phyloP scores from a whole-genome alignment of 2,797 vertebrate species.

The Cirrhinus mrigala region DNA sequence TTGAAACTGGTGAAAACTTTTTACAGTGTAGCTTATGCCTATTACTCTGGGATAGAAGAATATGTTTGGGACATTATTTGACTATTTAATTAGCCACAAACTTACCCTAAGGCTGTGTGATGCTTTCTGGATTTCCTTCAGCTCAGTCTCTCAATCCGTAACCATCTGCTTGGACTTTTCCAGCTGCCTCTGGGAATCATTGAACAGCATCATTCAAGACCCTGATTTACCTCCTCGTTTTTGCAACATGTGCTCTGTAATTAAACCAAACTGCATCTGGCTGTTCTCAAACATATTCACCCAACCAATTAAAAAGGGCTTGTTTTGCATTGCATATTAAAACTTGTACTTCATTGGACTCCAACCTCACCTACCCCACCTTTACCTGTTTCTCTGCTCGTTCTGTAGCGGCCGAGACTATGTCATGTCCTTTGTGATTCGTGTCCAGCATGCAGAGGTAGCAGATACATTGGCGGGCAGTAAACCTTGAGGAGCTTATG shows the following conservation, averaged over 20 bases:
- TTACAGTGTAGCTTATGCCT: background rate
- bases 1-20: no score
- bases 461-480: slow-evolving; percentile 45
- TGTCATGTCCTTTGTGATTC: slow-evolving; percentile 41
- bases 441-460: slow-evolving; percentile 47
- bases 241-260: background rate
- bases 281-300: background rate
- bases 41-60: background rate
- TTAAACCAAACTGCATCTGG: background rate
- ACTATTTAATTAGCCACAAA: background rate
- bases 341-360: background rate
- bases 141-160: slow-evolving; percentile 19
- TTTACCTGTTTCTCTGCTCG: slow-evolving; percentile 36
- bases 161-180: slow-evolving; percentile 16
- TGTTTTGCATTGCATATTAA: background rate
- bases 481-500: slow-evolving; percentile 42
- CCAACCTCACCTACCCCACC: no score
- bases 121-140: slow-evolving; percentile 25
- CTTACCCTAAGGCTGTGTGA: slow-evolving; percentile 28
- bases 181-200: slow-evolving; percentile 31
- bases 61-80: background rate
- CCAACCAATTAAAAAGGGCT: background rate
- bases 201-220: background rate
- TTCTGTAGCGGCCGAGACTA: slow-evolving; percentile 7
- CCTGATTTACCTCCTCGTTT: no score